phyloP scores from a whole-genome alignment of 35 echinoderm and acorn worm genomes.

The Hemicentrotus pulcherrimus region DNA sequence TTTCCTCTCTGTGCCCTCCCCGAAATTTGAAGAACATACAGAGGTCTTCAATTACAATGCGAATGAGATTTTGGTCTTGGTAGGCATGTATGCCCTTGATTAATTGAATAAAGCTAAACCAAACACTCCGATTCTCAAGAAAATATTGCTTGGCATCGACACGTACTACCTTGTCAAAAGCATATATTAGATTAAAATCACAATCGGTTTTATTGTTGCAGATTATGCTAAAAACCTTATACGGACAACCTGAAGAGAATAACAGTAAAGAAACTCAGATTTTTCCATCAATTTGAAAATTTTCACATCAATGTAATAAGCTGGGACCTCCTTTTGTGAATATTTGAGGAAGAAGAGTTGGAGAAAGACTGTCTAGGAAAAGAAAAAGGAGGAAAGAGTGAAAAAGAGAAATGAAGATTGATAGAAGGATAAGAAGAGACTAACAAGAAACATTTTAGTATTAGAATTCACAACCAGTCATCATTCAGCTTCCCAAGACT shows the following conservation, averaged over 20 bases:
- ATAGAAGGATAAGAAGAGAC: background rate
- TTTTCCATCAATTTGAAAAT: background rate
- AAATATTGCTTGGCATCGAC: background rate
- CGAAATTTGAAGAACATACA: conserved; percentile 28
- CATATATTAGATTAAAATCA: background rate
- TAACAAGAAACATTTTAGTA: background rate
- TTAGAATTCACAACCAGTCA: background rate
- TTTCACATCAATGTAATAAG: background rate
- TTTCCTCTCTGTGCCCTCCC: conserved; percentile 32
- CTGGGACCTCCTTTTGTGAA: background rate
- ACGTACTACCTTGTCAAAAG: background rate
- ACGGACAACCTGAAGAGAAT: background rate
- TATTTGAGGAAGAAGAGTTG: background rate
- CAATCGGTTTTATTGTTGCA: background rate
- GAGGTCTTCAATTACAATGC: conserved; percentile 2
- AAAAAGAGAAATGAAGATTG: background rate
- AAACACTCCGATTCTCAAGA: background rate
- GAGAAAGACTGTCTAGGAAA: background rate
- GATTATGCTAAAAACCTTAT: background rate
- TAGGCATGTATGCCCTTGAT: background rate
- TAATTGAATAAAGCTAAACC: conserved; percentile 19
- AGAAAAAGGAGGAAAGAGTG: background rate
- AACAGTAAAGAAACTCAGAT: background rate
- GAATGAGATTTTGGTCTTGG: background rate
- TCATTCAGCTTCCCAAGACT: background rate